Evolutionary conservation across 2,113 vertebrate species (phyloP).

Genomic region (Tetraodon nigroviridis): DNA sequence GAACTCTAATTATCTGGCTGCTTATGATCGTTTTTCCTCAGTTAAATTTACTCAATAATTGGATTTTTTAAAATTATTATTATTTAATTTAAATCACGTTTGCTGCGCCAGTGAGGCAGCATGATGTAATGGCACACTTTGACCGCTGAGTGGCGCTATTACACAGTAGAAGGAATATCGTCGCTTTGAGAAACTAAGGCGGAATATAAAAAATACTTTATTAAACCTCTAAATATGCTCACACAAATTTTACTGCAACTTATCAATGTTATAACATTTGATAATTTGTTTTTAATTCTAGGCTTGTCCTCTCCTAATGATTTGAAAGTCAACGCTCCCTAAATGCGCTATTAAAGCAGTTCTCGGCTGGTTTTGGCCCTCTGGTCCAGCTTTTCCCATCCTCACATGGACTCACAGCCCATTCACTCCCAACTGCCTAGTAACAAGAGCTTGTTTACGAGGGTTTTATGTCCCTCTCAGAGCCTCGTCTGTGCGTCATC

Average conservation of each 20-base stretch:
- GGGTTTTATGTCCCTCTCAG: not conserved
- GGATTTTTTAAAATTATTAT: too few species aligned
- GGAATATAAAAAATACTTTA: not conserved
- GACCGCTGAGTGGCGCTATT: constrained; percentile 27
- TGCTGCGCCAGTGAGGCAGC: not conserved
- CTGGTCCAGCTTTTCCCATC: too few species aligned
- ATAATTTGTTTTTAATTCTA: too few species aligned
- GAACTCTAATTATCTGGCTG: not conserved
- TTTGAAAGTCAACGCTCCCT: too few species aligned
- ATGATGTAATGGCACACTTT: not conserved
- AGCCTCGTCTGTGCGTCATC: not conserved
- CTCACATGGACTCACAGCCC: too few species aligned
- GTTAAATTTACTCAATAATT: not conserved
- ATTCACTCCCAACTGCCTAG: not conserved
- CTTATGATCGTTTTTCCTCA: not conserved
- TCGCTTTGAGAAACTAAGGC: not conserved
- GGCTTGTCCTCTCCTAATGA: too few species aligned
- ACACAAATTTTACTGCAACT: not conserved
- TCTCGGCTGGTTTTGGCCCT: too few species aligned
- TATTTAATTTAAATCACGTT: not conserved
- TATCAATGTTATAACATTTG: too few species aligned
- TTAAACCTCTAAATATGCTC: not conserved
- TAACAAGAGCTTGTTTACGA: not conserved
- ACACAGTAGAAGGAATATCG: not conserved
- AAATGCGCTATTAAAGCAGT: too few species aligned